Evolutionary conservation across 2,113 vertebrate species (phyloP).

Genomic region (Toxotes jaculatrix): DNA sequence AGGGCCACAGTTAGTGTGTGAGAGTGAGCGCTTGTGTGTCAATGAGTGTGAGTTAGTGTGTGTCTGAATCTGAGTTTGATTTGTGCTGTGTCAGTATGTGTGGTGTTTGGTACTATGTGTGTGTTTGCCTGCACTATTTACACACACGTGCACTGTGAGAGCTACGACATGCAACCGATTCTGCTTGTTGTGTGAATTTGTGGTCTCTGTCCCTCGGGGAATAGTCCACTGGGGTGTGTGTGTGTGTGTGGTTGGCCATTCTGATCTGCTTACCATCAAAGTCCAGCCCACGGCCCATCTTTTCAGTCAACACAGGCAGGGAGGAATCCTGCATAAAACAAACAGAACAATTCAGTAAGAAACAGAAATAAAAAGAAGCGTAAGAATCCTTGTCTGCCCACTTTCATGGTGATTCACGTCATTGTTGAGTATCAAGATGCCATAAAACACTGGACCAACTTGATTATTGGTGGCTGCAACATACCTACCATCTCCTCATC

Average conservation of each 20-base stretch:
- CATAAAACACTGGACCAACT: constrained; percentile 8
- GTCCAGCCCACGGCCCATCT: constrained; percentile 40
- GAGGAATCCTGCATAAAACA: constrained; percentile 44
- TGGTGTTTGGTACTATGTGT: background rate
- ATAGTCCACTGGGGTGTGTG: constrained; percentile 38
- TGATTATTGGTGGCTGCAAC: constrained; percentile 58
- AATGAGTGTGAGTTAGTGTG: constrained; percentile 7
- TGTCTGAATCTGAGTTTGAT: constrained; percentile 33
- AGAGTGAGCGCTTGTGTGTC: background rate
- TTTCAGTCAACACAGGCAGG: constrained; percentile 31
- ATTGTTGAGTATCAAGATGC: constrained; percentile 18
- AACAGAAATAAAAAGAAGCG: constrained; percentile 3
- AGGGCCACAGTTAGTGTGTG: constrained; percentile 33
- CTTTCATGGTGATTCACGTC: constrained; percentile 17
- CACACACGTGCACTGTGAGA: constrained; percentile 15
- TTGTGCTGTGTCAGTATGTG: constrained; percentile 29
- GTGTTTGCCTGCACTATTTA: constrained; percentile 22
- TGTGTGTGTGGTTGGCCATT: constrained; percentile 40
- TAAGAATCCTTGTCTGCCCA: constrained; percentile 12
- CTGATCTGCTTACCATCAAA: constrained; percentile 53
- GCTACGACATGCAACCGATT: background rate
- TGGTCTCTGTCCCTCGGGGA: constrained; percentile 53
- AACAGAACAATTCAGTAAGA: constrained; percentile 18
- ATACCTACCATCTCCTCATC: constrained; percentile 60
- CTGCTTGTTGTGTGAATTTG: constrained; percentile 33